phyloP scores from a whole-genome alignment of 2,888 invertebrate species.

The Chaetogeoica ovagalla region DNA sequence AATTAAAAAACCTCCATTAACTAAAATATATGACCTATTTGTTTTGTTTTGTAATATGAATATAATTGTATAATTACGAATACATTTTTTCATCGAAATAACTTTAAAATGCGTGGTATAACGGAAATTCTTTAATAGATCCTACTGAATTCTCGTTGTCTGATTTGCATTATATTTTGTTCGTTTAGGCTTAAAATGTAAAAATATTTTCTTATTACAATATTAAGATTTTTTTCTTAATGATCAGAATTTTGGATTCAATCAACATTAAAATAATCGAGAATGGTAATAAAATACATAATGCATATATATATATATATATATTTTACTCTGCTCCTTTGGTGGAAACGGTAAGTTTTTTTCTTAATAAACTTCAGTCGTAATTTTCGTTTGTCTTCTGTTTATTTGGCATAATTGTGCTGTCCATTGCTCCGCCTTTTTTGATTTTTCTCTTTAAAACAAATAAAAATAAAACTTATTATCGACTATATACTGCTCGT shows the following conservation, averaged over 20 bases:
- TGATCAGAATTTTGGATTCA: neutral
- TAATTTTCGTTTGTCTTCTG: constrained; percentile 21
- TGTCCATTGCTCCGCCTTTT: constrained; percentile 13
- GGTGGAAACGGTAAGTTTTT: neutral
- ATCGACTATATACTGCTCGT: neutral
- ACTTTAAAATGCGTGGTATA: too few relatives aligned
- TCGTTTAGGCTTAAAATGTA: too few relatives aligned
- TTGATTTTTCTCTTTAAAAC: constrained; percentile 15
- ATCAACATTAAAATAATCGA: constrained; percentile 14
- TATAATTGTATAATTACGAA: too few relatives aligned
- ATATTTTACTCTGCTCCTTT: neutral
- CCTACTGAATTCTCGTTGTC: too few relatives aligned
- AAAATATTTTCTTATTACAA: too few relatives aligned
- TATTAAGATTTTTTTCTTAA: neutral
- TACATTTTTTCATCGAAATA: too few relatives aligned
- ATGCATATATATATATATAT: constrained; percentile 19
- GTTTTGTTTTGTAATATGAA: too few relatives aligned
- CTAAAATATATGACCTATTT: too few relatives aligned
- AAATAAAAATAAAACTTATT: constrained; percentile 38
- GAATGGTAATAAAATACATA: constrained; percentile 15
- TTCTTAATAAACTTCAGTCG: constrained; percentile 7
- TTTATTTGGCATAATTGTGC: constrained; percentile 36
- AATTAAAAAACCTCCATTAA: too few relatives aligned
- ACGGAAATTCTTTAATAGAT: too few relatives aligned
- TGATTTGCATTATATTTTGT: too few relatives aligned